Percentiles rank a stretch among this genome's conserved stretches.
Conservation (phyloP, 2,113 vertebrate genomes). For the Maccullochella peelii region DNA sequence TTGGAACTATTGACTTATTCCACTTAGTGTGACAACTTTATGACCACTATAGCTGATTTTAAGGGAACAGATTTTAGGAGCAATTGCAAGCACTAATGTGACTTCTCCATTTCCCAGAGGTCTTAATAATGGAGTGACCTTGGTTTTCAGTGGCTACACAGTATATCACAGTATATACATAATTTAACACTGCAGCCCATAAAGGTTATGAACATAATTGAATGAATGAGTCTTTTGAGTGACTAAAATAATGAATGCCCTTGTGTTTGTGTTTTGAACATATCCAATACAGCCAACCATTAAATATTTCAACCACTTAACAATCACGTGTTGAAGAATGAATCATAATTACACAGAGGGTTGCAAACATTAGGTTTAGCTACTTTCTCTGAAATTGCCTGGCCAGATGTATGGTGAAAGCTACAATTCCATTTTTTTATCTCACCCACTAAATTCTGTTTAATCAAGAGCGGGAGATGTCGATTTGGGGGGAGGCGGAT, state of each 20-base stretch:
- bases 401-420: slow-evolving; percentile 15
- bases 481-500: slow-evolving; percentile 54
- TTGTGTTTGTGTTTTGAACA: slow-evolving; percentile 59
- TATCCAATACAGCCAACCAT: slow-evolving; percentile 39
- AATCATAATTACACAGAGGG: slow-evolving; percentile 46
- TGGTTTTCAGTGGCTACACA: slow-evolving; percentile 65
- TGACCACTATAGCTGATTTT: slow-evolving; percentile 70
- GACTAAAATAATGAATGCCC: slow-evolving; percentile 61
- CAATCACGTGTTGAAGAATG: slow-evolving; percentile 46
- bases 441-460: slow-evolving; percentile 44
- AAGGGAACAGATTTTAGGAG: slow-evolving; percentile 65
- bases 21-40: slow-evolving; percentile 77
- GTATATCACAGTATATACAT: slow-evolving; percentile 52
- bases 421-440: slow-evolving; percentile 29
- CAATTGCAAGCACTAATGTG: slow-evolving; percentile 66
- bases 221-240: slow-evolving; percentile 68
- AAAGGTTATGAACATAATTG: slow-evolving; percentile 53
- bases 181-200: slow-evolving; percentile 61
- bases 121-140: slow-evolving; percentile 71
- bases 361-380: slow-evolving; percentile 46
- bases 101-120: slow-evolving; percentile 64
- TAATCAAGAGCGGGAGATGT: slow-evolving; percentile 53
- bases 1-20: slow-evolving; percentile 71
- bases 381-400: slow-evolving; percentile 44
- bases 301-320: slow-evolving; percentile 64